Evolutionary conservation across 1,140 invertebrate genomes (phyloP), one percentile per base, ranked within the genome.

Genomic region (Odontomachus brunneus): DNA sequence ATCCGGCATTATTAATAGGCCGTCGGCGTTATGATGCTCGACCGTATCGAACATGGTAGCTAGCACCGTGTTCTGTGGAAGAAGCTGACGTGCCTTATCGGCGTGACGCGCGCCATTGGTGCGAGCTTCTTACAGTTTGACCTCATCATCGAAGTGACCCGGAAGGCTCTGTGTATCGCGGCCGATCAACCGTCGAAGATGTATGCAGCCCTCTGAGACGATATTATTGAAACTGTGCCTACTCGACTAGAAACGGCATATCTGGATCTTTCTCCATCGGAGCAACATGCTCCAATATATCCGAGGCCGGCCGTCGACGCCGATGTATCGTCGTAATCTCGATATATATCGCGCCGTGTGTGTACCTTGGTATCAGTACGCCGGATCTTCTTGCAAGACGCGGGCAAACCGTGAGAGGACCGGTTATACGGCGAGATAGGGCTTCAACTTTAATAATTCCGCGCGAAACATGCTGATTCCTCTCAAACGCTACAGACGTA

Each of bases 321-420:
- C 82, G 55, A 88, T 88, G 60, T 88, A 88, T 88, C 59, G 72
- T 57, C 87, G 86, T 88, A 88, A 88, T 88, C 87, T 85, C 72
- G 29, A 74, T 73, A 88, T 83, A 88, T 82, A 85, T 88, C 87
- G 69, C n/a, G 17, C 59, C 71, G 19, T 87, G 85, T 87, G 85
- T 87, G 74, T 62, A 69, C 26, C 24, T 59, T 51, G 63, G 66
- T 87, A 84, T 81, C 85, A 72, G 44, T 69, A 53, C 67, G 19
- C 63, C 38, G 22, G 22, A 69, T 62, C 29, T 29, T 53, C 53
- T 80, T 76, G 69, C 74, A 53, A 80, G 71, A 74, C 72, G 83
- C 38, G 9, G 9, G 38, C 81, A 69, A 83, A 49, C 76, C 62
- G 60, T 69, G 59, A 86, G 65, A 86, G 59, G 33, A 55, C 66